Base-by-base conservation (phyloP, 2,888 invertebrate species). In the Acrobeloides nanus region DNA sequence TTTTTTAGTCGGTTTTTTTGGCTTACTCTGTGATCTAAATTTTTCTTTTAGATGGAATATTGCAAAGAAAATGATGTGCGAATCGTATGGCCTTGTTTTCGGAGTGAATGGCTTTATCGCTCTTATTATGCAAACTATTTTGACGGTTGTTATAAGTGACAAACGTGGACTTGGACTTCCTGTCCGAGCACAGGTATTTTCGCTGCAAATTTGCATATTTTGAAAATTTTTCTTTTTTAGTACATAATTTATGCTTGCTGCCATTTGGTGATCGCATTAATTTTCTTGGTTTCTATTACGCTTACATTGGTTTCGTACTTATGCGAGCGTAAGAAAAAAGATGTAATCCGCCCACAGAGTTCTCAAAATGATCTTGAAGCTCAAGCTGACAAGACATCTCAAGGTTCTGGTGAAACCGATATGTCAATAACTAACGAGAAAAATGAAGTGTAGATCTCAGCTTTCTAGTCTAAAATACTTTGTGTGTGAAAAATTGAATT, bases 21-120 rank as follows among this genome's bases (percentile, higher is more conserved):
- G n/a, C n/a, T n/a, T n/a, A n/a, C n/a, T n/a, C n/a, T n/a, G n/a
- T n/a, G n/a, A n/a, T n/a, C n/a, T n/a, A n/a, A n/a, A n/a, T 43
- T 23, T 4, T 33, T n/a, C 8, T 17, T 49, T 34, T 17, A 54
- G 54, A 37, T 57, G 58, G 58, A 57, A 57, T 37, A 57, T 57
- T 18, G 58, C 58, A 0, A 61, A 61, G 32, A 57, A 57, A 27
- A 57, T 57, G 57, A 33, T 56, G 27, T 55, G 61, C 43, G 59
- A 57, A 31, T 48, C 45, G 17, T 57, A 61, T 33, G 59, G 61
- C 7, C 48, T 57, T 31, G 59, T 61, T 8, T 61, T 61, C 35
- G 57, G 57, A 26, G 52, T 46, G 17, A 57, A 57, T 40, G 46
- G 55, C 8, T 61, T 57, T 34, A 42, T 57, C 10, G 59, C 57